Percentiles rank a stretch among this genome's conserved stretches.
phyloP scores from a whole-genome alignment of 2,888 invertebrate genomes.

The Ceramica pisi region DNA sequence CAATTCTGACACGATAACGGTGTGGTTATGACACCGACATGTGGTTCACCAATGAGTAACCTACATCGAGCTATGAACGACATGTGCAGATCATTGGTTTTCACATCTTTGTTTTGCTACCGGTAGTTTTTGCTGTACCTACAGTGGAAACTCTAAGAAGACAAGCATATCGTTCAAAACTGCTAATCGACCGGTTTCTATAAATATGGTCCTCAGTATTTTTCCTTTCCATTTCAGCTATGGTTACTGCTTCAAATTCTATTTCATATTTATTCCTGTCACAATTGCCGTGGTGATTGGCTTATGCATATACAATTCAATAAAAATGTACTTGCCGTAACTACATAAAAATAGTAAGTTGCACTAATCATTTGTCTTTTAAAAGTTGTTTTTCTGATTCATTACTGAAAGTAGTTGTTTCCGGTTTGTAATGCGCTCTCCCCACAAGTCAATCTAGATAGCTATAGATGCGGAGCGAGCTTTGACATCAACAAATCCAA shows the following conservation, averaged over 20 bases:
- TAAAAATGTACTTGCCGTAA: background rate
- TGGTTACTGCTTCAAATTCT: conserved; percentile 11
- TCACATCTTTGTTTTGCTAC: background rate
- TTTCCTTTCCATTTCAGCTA: conserved; percentile 29
- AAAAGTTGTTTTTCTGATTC: background rate
- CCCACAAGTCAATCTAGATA: background rate
- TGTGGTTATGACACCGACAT: too few relatives aligned
- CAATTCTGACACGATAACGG: too few relatives aligned
- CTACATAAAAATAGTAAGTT: conserved; percentile 12
- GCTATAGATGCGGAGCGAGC: too few relatives aligned
- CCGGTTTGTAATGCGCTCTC: background rate
- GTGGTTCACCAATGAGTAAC: too few relatives aligned
- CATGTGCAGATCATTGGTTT: too few relatives aligned
- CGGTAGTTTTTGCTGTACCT: background rate
- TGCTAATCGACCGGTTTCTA: background rate
- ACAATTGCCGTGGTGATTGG: background rate
- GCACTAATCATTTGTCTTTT: background rate
- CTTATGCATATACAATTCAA: conserved; percentile 5
- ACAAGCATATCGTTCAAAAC: background rate
- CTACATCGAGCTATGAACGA: too few relatives aligned
- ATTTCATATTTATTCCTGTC: background rate
- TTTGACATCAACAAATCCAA: too few relatives aligned
- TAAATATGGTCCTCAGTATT: background rate
- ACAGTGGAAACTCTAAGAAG: background rate
- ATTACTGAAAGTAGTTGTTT: background rate